phyloP scores from a whole-genome alignment of 2,113 vertebrate species.

The Nothoprocta pentlandii region DNA sequence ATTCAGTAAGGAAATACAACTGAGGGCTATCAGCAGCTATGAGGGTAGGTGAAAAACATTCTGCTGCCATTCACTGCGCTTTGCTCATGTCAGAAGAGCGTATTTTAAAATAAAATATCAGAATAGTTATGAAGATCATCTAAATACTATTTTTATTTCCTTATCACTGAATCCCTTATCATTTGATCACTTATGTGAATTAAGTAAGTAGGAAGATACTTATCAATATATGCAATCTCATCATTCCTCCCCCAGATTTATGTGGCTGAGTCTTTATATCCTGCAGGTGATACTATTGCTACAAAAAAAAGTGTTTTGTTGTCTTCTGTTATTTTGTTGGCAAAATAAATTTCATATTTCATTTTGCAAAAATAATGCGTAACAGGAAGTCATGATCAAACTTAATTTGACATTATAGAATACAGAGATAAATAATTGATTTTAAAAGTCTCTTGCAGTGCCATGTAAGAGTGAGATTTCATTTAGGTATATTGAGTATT shows the following conservation, averaged over 20 bases:
- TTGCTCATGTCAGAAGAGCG: not conserved
- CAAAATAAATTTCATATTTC: not conserved
- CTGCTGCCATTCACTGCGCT: not conserved
- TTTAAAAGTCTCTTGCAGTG: slow-evolving; percentile 60
- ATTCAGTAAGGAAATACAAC: not conserved
- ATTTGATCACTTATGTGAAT: not conserved
- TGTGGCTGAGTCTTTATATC: not conserved
- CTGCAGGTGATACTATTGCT: not conserved
- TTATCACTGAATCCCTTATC: not conserved
- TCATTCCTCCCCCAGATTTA: not conserved
- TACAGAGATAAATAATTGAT: slow-evolving; percentile 81
- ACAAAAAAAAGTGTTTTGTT: not conserved
- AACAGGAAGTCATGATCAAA: slow-evolving; percentile 62
- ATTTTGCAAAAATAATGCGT: not conserved
- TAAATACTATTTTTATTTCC: not conserved
- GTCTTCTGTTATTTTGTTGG: not conserved
- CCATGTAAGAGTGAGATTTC: slow-evolving; percentile 76
- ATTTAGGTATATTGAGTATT: slow-evolving; percentile 64
- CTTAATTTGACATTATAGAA: slow-evolving; percentile 69
- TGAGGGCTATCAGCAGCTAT: not conserved
- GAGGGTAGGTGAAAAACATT: not conserved
- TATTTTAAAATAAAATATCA: not conserved
- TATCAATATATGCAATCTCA: not conserved
- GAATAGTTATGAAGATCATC: not conserved
- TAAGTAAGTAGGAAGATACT: not conserved